phyloP scores from a whole-genome alignment of 2,888 invertebrate species.

The Hydraecia micacea region DNA sequence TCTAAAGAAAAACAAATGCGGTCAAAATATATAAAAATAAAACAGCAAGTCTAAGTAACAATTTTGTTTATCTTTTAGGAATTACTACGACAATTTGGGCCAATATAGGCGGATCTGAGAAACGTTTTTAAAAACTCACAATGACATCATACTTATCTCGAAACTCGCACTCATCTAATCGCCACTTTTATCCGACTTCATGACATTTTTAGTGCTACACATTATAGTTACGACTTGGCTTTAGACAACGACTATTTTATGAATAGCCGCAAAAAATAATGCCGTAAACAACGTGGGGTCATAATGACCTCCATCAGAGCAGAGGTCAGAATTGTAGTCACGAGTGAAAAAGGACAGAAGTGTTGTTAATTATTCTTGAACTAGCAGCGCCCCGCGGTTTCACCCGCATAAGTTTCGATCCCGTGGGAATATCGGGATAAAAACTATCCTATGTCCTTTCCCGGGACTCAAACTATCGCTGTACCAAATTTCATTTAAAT shows the following conservation, averaged over 20 bases:
- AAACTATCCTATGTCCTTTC: no score
- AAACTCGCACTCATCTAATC: constrained; percentile 21
- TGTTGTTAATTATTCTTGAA: no score
- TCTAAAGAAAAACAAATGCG: background rate
- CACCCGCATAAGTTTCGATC: no score
- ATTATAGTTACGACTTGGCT: constrained; percentile 54
- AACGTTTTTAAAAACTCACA: constrained; percentile 12
- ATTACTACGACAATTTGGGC: background rate
- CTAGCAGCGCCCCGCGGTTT: no score
- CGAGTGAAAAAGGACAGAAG: background rate
- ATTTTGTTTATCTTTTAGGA: background rate
- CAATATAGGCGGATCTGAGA: background rate
- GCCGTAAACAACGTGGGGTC: constrained; percentile 1
- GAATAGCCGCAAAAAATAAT: constrained; percentile 33
- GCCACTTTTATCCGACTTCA: constrained; percentile 39
- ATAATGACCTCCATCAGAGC: constrained; percentile 3
- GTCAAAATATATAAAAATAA: background rate
- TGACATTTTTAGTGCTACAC: constrained; percentile 25
- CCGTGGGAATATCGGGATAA: no score
- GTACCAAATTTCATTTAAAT: no score
- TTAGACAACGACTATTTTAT: constrained; percentile 41
- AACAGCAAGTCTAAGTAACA: background rate
- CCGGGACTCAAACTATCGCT: no score
- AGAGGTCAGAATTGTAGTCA: background rate
- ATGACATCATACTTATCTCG: constrained; percentile 47